Evolutionary conservation across 2,888 invertebrate genomes (phyloP).

Genomic region (Teleogryllus oceanicus): DNA sequence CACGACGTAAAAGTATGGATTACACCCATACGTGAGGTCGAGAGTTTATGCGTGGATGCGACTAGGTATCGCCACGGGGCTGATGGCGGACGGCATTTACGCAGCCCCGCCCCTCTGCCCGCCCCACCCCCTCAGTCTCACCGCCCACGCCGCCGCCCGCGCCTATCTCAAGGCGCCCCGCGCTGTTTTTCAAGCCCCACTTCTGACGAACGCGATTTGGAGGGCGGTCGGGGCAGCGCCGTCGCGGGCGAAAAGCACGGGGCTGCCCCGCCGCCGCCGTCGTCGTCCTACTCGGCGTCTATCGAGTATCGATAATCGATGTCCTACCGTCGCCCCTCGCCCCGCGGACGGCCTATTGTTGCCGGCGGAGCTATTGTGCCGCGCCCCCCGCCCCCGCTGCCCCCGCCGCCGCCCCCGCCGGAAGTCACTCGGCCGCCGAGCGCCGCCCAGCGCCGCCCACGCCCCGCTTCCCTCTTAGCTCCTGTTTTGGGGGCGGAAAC

Average conservation of each 20-base stretch:
- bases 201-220: slow-evolving; percentile 30
- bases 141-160: neutral
- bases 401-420: slow-evolving; percentile 28
- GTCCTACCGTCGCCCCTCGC: slow-evolving; percentile 21
- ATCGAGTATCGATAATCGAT: slow-evolving; percentile 34
- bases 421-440: slow-evolving; percentile 30
- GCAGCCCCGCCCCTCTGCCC: too few relatives aligned
- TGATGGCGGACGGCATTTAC: too few relatives aligned
- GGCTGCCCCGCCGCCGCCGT: neutral
- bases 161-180: neutral
- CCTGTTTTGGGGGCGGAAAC: too few relatives aligned
- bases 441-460: slow-evolving; percentile 18
- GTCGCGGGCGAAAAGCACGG: neutral
- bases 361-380: slow-evolving; percentile 34
- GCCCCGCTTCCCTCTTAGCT: too few relatives aligned
- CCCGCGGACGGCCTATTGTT: slow-evolving; percentile 31
- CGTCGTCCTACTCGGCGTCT: slow-evolving; percentile 26
- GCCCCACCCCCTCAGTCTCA: too few relatives aligned
- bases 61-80: too few relatives aligned
- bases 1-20: too few relatives aligned
- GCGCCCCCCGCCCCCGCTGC: neutral
- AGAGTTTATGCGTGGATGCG: too few relatives aligned
- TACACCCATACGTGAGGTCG: too few relatives aligned
- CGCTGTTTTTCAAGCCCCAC: slow-evolving; percentile 28
- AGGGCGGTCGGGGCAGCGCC: slow-evolving; percentile 18